Evolutionary conservation across 2,113 vertebrate species (phyloP), one percentile per base, ranked within the genome.

Genomic region (Oryzias woworae): DNA sequence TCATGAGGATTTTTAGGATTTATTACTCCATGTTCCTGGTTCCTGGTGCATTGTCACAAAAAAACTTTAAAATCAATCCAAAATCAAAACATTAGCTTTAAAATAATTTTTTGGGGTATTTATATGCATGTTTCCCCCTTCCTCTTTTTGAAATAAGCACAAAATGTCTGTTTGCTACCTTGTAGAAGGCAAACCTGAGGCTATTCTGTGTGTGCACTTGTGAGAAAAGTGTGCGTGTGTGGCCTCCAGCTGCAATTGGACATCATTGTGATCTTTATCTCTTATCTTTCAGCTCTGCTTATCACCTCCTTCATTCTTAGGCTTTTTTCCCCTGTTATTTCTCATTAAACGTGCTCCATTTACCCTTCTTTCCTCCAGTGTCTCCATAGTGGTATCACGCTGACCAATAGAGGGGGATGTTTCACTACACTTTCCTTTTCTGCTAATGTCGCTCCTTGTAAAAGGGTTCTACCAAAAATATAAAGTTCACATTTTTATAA

Each of bases 181-280:
- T 6, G 5, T 28, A 28, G 5, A 28, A 85, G 85, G 3, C 75
- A 72, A 75, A 84, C 86, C 85, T 85, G 80, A 81, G 83, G 80
- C 71, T 70, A 26, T 57, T 58, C 26, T 50, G 57, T 70, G 36
- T 24, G 47, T 53, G 23, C 44, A 28, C 41, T 15, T 52, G 50
- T 52, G 26, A 28, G 26, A 28, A 28, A 28, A 28, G 26, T 28
- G 26, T 28, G 26, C 3, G 22, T 58, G 20, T 42, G 20, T 82
- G 89, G 86, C 84, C 68, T 71, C 70, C 51, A 51, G 58, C 59
- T 22, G 53, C 82, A 83, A 85, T 68, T 80, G 83, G 77, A 88
- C 85, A 88, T 85, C 81, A 77, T 78, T 87, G 80, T 77, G 88
- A 89, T 91, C 81, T 81, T 81, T 89, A 88, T 90, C 16, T 48